Evolutionary conservation across 1,140 invertebrate genomes (phyloP).

Genomic region (Zophobas morio): DNA sequence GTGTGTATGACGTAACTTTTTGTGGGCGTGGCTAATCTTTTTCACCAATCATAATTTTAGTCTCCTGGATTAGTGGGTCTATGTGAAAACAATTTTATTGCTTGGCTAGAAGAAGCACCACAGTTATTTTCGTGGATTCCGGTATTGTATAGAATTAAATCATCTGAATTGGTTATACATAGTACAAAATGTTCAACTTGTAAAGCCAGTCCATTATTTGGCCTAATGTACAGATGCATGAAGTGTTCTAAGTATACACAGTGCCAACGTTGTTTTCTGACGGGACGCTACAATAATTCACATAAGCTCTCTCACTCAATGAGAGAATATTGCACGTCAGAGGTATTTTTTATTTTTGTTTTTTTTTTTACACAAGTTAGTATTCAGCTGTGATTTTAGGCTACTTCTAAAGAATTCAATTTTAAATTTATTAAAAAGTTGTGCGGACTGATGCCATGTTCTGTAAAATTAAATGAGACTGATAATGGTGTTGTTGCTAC

Average conservation of each 20-base stretch:
- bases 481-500: conserved; percentile 50
- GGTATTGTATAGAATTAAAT: conserved; percentile 70
- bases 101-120: conserved; percentile 72
- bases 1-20: too few species aligned
- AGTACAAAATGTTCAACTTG: conserved; percentile 71
- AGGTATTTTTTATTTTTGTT: conserved; percentile 11
- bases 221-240: conserved; percentile 78
- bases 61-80: conserved; percentile 68
- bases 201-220: conserved; percentile 70
- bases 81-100: conserved; percentile 69
- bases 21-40: neutral
- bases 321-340: conserved; percentile 79
- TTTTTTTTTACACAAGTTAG: conserved; percentile 8
- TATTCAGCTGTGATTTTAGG: conserved; percentile 55
- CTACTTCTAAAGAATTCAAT: conserved; percentile 62
- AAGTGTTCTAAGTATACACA: conserved; percentile 82
- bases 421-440: conserved; percentile 65
- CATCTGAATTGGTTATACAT: conserved; percentile 71
- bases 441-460: conserved; percentile 55
- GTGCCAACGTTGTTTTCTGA: conserved; percentile 85
- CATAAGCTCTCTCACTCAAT: conserved; percentile 82
- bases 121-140: conserved; percentile 72
- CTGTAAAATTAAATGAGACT: conserved; percentile 44
- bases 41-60: conserved; percentile 58
- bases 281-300: conserved; percentile 75